Conservation (phyloP, 2,113 vertebrate species). For the Taurulus bubalis region DNA sequence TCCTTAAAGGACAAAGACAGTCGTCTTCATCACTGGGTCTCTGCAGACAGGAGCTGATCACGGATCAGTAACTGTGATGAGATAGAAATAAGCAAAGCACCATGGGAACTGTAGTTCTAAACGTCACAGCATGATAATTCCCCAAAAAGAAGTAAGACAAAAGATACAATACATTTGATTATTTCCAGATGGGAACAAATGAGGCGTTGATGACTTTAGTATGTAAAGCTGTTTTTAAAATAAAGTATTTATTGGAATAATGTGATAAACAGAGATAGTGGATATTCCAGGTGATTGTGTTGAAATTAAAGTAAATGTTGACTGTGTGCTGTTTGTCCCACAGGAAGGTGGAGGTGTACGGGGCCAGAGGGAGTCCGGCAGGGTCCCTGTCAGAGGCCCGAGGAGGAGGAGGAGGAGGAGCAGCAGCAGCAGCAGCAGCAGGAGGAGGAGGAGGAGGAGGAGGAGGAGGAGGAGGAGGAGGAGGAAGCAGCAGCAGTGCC, state of each 20-base stretch:
- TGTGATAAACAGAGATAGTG: neutral
- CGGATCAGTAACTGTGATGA: too few species aligned
- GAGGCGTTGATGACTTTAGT: neutral
- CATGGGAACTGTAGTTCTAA: too few species aligned
- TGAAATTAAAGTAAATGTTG: too few species aligned
- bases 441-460: conserved; percentile 35
- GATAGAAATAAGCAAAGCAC: too few species aligned
- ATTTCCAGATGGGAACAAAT: neutral
- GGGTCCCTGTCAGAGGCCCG: conserved; percentile 74
- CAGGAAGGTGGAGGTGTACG: conserved; percentile 85
- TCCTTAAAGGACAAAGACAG: too few species aligned
- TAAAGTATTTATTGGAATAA: neutral
- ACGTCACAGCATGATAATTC: too few species aligned
- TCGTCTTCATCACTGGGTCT: too few species aligned
- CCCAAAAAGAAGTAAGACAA: too few species aligned
- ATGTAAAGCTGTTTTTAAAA: neutral
- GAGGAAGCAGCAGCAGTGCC: conserved; percentile 34
- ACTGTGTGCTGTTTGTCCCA: neutral
- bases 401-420: conserved; percentile 61
- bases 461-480: too few species aligned
- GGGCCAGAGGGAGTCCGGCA: conserved; percentile 71
- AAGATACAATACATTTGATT: too few species aligned
- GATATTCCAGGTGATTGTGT: neutral
- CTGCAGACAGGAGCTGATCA: too few species aligned
- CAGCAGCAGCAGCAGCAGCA: conserved; percentile 42